Conservation (phyloP, 2,888 invertebrate species). For the Troides aeacus region DNA sequence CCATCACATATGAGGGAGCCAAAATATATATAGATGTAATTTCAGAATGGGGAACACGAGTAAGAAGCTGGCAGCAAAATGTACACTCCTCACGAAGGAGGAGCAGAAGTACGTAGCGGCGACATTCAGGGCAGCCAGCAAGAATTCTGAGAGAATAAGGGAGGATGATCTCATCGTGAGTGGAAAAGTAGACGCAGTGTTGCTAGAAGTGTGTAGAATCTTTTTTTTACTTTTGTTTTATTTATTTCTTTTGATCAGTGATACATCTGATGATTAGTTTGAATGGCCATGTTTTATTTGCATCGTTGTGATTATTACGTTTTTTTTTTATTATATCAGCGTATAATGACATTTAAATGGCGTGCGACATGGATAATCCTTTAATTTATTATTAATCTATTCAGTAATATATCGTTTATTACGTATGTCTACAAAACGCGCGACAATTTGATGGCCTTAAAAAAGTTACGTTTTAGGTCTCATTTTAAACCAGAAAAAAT, state of each 20-base stretch:
- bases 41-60: constrained; percentile 81
- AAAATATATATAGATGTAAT: constrained; percentile 27
- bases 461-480: too few species aligned
- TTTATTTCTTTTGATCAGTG: constrained; percentile 37
- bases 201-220: constrained; percentile 75
- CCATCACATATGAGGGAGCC: too few species aligned
- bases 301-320: too few species aligned
- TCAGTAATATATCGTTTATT: too few species aligned
- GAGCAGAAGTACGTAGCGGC: constrained; percentile 82
- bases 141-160: constrained; percentile 82
- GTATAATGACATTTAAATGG: too few species aligned
- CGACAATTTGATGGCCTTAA: too few species aligned
- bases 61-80: constrained; percentile 83
- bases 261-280: background rate
- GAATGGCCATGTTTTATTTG: too few species aligned
- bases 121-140: constrained; percentile 82
- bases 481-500: too few species aligned
- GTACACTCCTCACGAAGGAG: constrained; percentile 82
- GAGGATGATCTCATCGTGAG: constrained; percentile 85
- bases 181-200: constrained; percentile 71
- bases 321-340: too few species aligned
- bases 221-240: constrained; percentile 53
- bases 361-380: too few species aligned
- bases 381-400: too few species aligned
- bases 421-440: too few species aligned